Evolutionary conservation across 2,888 invertebrate species (phyloP), one percentile per base, ranked within the genome.

Genomic region (Lycocerus yunnanus): DNA sequence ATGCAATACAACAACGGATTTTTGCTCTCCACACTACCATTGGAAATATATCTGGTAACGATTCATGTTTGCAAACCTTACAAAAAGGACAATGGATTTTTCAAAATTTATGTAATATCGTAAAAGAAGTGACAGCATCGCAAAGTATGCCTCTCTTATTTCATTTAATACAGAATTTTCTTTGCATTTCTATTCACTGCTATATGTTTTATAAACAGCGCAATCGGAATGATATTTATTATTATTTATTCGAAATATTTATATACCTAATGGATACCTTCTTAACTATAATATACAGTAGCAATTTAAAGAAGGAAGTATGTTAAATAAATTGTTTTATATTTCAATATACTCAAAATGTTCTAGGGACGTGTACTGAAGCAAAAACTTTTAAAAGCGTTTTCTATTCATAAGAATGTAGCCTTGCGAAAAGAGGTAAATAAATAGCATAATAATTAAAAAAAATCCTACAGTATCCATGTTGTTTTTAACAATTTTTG

Each of bases 181-280:
- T 43, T 8, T n/a, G n/a, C n/a, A 43, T 43, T 6, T 6, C n/a
- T n/a, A 0, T n/a, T 6, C 1, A 6, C n/a, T n/a, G 43, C n/a
- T 43, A 43, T 2, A n/a, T 2, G 5, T 6, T n/a, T 43, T 43
- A n/a, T n/a, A 6, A 8, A 43, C 6, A 6, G 0, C n/a, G 5
- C 2, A 43, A 6, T n/a, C 2, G 2, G 0, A 6, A n/a, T 8
- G 2, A 0, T 43, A 1, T 5, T 2, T n/a, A 5, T 10, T 6
- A 6, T 2, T 6, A 13, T 43, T 43, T 43, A n/a, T 1, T n/a
- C 1, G 1, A 1, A n/a, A 43, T 43, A n/a, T 8, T 43, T n/a
- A 0, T 43, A 10, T 43, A 8, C 2, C 6, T 8, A 43, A 43
- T 8, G 2, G 43, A 43, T 43, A 43, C n/a, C n/a, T 1, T 5